These are phyloP conservation scores for Dolichallabes microphthalmus DNA, from an alignment of 2,113 vertebrate genomes.

Conservation along the genomic window DNA sequence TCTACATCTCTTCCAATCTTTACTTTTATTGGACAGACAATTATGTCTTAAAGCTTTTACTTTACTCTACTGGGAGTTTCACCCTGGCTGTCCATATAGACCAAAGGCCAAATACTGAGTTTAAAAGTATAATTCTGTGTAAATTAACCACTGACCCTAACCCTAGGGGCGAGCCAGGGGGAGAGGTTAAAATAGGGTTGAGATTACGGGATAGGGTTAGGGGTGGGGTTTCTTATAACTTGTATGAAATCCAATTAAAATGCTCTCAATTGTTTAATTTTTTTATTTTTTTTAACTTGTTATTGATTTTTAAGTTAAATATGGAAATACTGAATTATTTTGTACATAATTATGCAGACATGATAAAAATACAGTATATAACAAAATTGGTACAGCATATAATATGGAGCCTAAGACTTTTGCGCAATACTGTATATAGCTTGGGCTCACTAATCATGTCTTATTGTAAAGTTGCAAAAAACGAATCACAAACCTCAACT, in stretches of 20 bases:
- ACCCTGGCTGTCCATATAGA: neutral
- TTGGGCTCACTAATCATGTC: neutral
- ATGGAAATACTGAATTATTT: neutral
- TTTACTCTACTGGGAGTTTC: neutral
- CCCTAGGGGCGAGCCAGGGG: no score
- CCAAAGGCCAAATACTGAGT: neutral
- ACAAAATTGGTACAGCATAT: no score
- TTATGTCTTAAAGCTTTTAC: neutral
- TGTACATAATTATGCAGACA: neutral
- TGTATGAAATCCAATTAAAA: neutral
- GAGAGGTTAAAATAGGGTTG: no score
- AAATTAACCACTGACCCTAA: neutral
- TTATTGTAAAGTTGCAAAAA: neutral
- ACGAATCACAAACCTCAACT: neutral
- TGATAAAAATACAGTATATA: no score
- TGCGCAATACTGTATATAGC: neutral
- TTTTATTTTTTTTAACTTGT: neutral
- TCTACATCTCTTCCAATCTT: neutral
- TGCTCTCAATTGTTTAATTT: neutral
- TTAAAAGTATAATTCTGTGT: neutral
- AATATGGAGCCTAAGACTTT: no score
- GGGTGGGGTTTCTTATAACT: neutral
- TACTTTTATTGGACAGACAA: neutral
- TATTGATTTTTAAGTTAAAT: no score
- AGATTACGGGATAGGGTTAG: no score